phyloP scores from a whole-genome alignment of 2,888 invertebrate species.

The Archips crataeganus region DNA sequence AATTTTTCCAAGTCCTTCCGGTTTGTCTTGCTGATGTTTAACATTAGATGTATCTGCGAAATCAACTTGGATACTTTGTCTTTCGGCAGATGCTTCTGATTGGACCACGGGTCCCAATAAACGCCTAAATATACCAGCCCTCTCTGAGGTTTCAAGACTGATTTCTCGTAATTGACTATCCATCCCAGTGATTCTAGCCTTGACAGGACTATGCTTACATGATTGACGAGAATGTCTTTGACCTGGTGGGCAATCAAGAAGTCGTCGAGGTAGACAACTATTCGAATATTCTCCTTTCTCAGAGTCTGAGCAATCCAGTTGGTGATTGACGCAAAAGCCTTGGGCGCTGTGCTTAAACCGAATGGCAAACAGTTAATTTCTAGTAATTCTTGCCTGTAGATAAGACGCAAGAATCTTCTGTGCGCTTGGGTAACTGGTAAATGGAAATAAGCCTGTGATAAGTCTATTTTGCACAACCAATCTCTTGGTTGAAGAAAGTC shows the following conservation, averaged over 20 bases:
- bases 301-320: neutral
- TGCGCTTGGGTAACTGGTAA: neutral
- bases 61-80: neutral
- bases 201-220: neutral
- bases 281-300: neutral
- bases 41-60: neutral
- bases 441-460: slow-evolving; percentile 5
- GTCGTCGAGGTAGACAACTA: slow-evolving; percentile 8
- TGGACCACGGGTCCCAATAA: neutral
- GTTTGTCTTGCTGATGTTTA: neutral
- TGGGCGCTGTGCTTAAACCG: neutral
- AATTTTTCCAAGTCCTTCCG: too few species aligned
- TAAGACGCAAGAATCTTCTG: neutral
- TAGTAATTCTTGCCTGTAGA: neutral
- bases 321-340: neutral
- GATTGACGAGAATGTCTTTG: neutral
- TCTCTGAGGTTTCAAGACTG: neutral
- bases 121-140: neutral
- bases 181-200: neutral
- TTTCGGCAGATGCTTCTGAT: neutral
- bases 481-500: neutral
- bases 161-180: neutral
- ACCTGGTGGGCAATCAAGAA: slow-evolving; percentile 1
- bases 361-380: slow-evolving; percentile 1
- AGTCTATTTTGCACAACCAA: neutral